phyloP scores from a whole-genome alignment of 2,797 vertebrate species.

The Pristis pectinata region DNA sequence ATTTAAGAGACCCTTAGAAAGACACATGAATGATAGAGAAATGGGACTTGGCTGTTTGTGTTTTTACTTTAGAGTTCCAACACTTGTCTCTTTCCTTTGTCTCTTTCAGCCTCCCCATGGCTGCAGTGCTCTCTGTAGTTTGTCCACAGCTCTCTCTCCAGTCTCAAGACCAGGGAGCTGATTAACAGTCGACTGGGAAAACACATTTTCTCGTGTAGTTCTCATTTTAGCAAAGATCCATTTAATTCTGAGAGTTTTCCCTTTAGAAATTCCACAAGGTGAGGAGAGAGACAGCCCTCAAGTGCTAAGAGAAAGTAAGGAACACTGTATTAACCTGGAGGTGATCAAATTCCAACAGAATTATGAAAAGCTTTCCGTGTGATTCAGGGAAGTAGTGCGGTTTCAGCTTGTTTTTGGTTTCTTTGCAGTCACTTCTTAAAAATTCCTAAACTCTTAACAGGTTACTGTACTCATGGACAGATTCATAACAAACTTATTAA shows the following conservation, averaged over 20 bases:
- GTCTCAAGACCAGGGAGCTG: neutral
- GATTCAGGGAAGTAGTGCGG: neutral
- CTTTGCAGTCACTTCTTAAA: neutral
- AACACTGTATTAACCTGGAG: neutral
- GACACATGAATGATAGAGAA: no score
- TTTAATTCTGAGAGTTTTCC: neutral
- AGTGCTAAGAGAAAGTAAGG: neutral
- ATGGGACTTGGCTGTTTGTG: no score
- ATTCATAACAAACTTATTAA: neutral
- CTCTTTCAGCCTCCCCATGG: no score
- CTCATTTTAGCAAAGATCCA: neutral
- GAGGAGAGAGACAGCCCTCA: neutral
- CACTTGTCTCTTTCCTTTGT: neutral
- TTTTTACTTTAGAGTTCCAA: neutral
- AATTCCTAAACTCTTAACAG: slow-evolving; percentile 5
- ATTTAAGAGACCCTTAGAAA: no score
- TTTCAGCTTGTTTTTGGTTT: neutral
- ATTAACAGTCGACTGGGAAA: no score
- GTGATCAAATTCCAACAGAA: no score
- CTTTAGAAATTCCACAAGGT: neutral
- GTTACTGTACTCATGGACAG: neutral
- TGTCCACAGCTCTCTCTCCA: neutral
- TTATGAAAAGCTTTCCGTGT: neutral
- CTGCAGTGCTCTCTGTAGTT: neutral
- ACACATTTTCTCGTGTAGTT: neutral